phyloP scores from a whole-genome alignment of 2,888 invertebrate genomes.

The Mycogona germanica region DNA sequence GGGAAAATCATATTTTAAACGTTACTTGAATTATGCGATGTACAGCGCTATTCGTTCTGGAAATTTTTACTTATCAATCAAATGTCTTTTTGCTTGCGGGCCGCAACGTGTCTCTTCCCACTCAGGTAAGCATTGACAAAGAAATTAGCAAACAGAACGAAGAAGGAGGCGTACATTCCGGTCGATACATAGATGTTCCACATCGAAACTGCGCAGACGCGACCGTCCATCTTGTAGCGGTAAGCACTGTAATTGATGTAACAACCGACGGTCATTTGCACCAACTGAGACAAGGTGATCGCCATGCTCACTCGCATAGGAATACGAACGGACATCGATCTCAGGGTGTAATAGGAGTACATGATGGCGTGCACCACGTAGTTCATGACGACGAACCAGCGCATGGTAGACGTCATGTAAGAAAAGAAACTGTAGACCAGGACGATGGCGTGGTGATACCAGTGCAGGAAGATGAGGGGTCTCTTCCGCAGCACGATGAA shows the following conservation, averaged over 20 bases:
- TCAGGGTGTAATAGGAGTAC: conserved; percentile 81
- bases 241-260: conserved; percentile 79
- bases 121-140: conserved; percentile 78
- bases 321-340: conserved; percentile 71
- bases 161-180: conserved; percentile 89
- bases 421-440: conserved; percentile 33
- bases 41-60: too few relatives aligned
- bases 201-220: conserved; percentile 68
- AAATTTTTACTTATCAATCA: too few relatives aligned
- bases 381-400: conserved; percentile 10
- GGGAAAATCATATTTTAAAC: too few relatives aligned
- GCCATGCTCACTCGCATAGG: conserved; percentile 67
- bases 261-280: conserved; percentile 90
- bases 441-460: conserved; percentile 44
- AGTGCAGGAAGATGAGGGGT: conserved; percentile 85
- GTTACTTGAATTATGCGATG: too few relatives aligned
- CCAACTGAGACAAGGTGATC: conserved; percentile 81
- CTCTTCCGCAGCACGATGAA: conserved; percentile 82
- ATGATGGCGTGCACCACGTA: conserved; percentile 64
- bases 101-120: conserved; percentile 16
- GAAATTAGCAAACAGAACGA: conserved; percentile 83
- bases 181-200: conserved; percentile 78
- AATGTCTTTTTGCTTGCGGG: too few relatives aligned
- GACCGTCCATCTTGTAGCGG: conserved; percentile 45
- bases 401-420: not conserved